A percentile compares a stretch with the other conserved stretches of the same genome.
Evolutionary conservation across 2,113 vertebrate species (phyloP).

Genomic region (Ibidorhyncha struthersii): DNA sequence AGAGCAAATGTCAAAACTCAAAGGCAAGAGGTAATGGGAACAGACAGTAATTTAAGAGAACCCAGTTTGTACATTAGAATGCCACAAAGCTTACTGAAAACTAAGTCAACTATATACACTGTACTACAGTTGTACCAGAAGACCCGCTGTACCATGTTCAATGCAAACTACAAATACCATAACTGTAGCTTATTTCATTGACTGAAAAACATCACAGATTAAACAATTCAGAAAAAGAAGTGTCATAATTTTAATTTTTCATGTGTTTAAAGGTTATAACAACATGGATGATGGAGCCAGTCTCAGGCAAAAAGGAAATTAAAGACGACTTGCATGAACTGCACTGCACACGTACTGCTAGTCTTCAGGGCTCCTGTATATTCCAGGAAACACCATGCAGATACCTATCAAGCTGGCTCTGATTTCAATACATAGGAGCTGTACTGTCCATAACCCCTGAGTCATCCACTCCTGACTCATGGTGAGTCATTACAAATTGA

Average conservation of each 20-base stretch:
- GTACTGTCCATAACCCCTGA: background rate
- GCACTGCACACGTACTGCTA: background rate
- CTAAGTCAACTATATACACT: background rate
- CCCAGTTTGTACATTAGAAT: background rate
- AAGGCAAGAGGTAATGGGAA: background rate
- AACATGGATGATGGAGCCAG: background rate
- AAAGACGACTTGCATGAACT: background rate
- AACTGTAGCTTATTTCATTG: background rate
- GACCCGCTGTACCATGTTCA: accelerated
- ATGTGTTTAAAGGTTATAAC: background rate
- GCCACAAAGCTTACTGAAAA: background rate
- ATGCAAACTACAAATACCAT: background rate
- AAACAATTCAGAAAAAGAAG: background rate
- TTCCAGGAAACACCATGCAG: background rate
- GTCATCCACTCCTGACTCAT: constrained; percentile 43
- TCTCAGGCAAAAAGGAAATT: background rate
- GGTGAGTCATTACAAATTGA: constrained; percentile 29
- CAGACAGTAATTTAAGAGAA: background rate
- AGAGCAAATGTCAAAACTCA: background rate
- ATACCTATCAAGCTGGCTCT: background rate
- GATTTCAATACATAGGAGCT: constrained; percentile 22
- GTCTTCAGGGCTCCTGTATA: background rate
- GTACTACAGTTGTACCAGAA: background rate
- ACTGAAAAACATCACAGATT: background rate
- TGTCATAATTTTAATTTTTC: background rate